Percentiles rank a stretch among this genome's conserved stretches.
phyloP scores from a whole-genome alignment of 2,888 invertebrate species.

The Galeruca laticollis region DNA sequence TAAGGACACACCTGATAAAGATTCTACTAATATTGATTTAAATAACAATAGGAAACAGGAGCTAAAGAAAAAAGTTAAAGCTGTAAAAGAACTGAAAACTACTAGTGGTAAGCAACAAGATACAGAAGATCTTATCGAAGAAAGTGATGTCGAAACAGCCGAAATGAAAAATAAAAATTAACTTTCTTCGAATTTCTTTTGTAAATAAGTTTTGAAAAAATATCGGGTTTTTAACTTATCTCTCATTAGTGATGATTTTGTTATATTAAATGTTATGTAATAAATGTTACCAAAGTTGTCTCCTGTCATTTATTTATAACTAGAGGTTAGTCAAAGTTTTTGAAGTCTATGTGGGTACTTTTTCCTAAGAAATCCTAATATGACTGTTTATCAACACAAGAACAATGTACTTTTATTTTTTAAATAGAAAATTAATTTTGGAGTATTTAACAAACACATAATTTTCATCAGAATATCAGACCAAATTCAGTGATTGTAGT shows the following conservation, averaged over 20 bases:
- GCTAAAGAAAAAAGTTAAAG: conserved; percentile 34
- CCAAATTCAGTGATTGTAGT: no score
- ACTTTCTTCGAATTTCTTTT: conserved; percentile 18
- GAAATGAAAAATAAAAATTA: conserved; percentile 64
- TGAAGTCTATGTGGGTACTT: no score
- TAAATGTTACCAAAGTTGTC: conserved; percentile 25
- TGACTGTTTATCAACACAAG: no score
- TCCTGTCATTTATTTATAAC: background rate
- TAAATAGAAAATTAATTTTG: no score
- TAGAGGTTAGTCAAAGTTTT: no score
- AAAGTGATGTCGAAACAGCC: conserved; percentile 55
- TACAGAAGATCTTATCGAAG: conserved; percentile 35
- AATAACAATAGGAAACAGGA: conserved; percentile 49
- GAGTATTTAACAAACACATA: no score
- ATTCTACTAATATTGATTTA: conserved; percentile 44
- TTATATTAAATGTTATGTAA: conserved; percentile 29
- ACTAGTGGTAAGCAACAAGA: conserved; percentile 27
- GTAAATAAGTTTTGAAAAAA: conserved; percentile 5
- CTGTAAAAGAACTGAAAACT: conserved; percentile 21
- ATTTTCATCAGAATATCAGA: no score
- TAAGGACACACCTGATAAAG: conserved; percentile 57
- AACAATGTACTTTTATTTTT: no score
- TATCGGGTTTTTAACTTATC: background rate
- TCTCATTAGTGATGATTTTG: conserved; percentile 23
- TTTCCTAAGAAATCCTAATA: no score